These are phyloP conservation scores for Apamea epomidion DNA, from an alignment of 2,888 invertebrate genomes.

Conservation along the genomic window DNA sequence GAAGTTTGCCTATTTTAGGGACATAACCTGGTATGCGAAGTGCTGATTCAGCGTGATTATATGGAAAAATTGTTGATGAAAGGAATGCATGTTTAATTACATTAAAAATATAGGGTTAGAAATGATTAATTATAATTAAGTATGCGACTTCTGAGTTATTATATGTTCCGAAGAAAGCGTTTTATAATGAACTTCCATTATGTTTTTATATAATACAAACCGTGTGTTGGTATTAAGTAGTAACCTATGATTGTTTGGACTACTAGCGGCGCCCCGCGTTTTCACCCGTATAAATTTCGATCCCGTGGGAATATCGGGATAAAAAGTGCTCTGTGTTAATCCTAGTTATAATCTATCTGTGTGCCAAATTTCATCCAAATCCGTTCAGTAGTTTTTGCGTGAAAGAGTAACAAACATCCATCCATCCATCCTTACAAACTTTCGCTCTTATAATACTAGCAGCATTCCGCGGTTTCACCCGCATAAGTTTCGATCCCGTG, in stretches of 20 bases:
- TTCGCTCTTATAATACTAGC: not conserved
- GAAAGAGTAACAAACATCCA: no score
- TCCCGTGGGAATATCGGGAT: no score
- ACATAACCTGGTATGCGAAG: not conserved
- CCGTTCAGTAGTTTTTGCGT: no score
- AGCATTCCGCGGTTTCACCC: not conserved
- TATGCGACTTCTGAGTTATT: not conserved
- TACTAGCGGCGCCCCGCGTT: not conserved
- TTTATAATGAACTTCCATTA: not conserved
- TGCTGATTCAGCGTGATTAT: conserved; percentile 37
- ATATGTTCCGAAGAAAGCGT: not conserved
- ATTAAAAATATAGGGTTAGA: not conserved
- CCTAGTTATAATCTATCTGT: no score
- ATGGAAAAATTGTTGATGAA: not conserved
- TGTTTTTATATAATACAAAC: not conserved
- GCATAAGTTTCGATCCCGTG: not conserved
- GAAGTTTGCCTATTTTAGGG: conserved; percentile 21
- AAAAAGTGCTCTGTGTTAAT: no score
- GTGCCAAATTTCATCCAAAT: no score
- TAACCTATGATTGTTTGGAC: not conserved
- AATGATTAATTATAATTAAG: conserved; percentile 1
- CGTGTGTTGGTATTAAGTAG: not conserved
- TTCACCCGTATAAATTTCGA: no score
- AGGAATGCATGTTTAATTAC: conserved; percentile 15
- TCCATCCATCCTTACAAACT: no score